These are phyloP conservation scores for Anniella stebbinsi DNA, from an alignment of 2,797 vertebrate species.

Conservation along the genomic window DNA sequence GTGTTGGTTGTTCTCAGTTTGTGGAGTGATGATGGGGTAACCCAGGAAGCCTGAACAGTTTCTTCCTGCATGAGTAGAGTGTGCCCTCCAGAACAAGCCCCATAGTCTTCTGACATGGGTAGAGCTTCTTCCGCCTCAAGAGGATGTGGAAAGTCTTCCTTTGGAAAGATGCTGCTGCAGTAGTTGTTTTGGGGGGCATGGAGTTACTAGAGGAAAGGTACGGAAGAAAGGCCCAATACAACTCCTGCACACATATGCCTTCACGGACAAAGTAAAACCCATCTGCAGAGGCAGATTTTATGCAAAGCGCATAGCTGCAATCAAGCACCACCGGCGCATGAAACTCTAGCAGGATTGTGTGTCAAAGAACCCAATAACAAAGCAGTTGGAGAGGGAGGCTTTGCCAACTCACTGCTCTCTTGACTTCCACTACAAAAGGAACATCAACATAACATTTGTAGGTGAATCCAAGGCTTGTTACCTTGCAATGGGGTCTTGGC, in stretches of 20 bases:
- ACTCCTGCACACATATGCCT: not conserved
- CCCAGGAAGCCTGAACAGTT: no score
- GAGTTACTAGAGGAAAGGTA: no score
- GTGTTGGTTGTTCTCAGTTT: not conserved
- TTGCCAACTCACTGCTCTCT: not conserved
- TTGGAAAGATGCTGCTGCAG: not conserved
- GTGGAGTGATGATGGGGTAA: not conserved
- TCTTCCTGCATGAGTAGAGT: not conserved
- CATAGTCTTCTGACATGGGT: not conserved
- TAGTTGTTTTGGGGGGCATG: accelerated
- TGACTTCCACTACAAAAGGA: not conserved
- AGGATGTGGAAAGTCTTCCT: not conserved
- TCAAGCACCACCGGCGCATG: accelerated
- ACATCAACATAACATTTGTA: not conserved
- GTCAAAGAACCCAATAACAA: conserved; percentile 7
- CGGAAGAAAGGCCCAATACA: conserved; percentile 31
- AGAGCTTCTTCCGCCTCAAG: not conserved
- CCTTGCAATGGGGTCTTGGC: not conserved
- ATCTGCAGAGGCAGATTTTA: conserved; percentile 13
- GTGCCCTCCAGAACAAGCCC: not conserved
- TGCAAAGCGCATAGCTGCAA: not conserved
- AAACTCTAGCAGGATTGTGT: conserved; percentile 6
- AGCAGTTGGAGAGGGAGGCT: not conserved
- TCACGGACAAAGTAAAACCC: not conserved
- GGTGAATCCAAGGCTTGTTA: not conserved